Conservation (phyloP, 2,797 vertebrate genomes). For the Thunnus albacares region DNA sequence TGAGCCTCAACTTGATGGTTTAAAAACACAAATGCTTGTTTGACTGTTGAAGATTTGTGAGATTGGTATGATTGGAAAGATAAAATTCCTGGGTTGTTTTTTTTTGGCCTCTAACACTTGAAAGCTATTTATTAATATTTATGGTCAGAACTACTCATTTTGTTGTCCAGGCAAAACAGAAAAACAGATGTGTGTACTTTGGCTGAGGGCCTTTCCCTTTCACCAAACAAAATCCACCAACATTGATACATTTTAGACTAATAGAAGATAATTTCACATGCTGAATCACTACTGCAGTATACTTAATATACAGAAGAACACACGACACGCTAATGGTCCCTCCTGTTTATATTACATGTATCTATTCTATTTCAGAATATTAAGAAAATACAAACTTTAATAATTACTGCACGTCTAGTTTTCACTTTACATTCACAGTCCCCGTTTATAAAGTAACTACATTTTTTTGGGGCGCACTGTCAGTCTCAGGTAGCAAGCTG, state of each 20-base stretch:
- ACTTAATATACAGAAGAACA: not conserved
- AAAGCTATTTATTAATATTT: slow-evolving; percentile 17
- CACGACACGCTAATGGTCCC: not conserved
- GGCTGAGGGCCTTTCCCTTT: slow-evolving; percentile 27
- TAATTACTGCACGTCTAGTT: not conserved
- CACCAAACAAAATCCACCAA: not conserved
- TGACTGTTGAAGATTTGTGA: not conserved
- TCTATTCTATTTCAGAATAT: not conserved
- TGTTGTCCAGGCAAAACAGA: slow-evolving; percentile 25
- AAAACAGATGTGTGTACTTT: slow-evolving; percentile 58
- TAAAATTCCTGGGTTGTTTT: slow-evolving; percentile 6
- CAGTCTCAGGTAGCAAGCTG: slow-evolving; percentile 1
- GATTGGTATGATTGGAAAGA: not conserved
- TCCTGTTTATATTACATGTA: slow-evolving; percentile 17
- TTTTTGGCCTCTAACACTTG: not conserved
- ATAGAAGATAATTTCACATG: not conserved
- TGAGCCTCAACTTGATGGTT: not conserved
- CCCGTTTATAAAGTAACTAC: not conserved
- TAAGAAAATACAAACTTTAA: slow-evolving; percentile 14
- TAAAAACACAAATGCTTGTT: not conserved
- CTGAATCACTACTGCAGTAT: not conserved
- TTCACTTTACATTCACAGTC: slow-evolving; percentile 10
- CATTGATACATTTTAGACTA: not conserved
- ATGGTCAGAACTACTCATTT: slow-evolving; percentile 4
- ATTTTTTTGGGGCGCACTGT: not conserved